These are phyloP conservation scores for Athetis lepigone DNA, from an alignment of 2,888 invertebrate genomes.

Conservation along the genomic window DNA sequence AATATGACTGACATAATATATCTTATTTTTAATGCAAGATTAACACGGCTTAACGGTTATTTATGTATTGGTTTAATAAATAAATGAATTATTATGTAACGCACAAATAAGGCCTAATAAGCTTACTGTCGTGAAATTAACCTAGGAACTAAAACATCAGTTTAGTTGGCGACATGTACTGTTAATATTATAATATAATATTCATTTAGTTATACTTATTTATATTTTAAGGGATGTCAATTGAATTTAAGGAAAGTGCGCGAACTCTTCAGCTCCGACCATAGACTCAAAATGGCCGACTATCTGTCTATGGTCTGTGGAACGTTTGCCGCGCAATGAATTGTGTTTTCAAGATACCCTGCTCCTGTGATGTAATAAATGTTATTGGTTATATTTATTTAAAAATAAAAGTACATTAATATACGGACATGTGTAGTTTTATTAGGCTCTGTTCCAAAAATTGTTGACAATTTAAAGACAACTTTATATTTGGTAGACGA, in stretches of 20 bases:
- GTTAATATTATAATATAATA: conserved; percentile 70
- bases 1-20: conserved; percentile 30
- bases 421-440: conserved; percentile 74
- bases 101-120: conserved; percentile 70
- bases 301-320: conserved; percentile 69
- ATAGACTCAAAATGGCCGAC: conserved; percentile 61
- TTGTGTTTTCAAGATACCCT: conserved; percentile 90
- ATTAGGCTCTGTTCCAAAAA: conserved; percentile 10
- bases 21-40: conserved; percentile 19
- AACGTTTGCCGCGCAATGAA: conserved; percentile 77
- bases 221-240: conserved; percentile 86
- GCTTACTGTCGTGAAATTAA: conserved; percentile 59
- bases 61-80: conserved; percentile 20
- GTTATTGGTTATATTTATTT: conserved; percentile 91
- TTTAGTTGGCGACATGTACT: conserved; percentile 67
- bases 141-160: conserved; percentile 31
- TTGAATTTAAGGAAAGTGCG: conserved; percentile 78
- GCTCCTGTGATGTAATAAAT: conserved; percentile 91
- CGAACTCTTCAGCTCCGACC: conserved; percentile 56
- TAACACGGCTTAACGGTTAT: conserved; percentile 10
- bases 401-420: conserved; percentile 90
- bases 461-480: too few relatives aligned
- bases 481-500: too few relatives aligned
- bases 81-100: conserved; percentile 56
- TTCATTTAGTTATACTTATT: conserved; percentile 81